Base-by-base conservation (phyloP, 2,888 invertebrate species). In the Coelogynopora nodosa region DNA sequence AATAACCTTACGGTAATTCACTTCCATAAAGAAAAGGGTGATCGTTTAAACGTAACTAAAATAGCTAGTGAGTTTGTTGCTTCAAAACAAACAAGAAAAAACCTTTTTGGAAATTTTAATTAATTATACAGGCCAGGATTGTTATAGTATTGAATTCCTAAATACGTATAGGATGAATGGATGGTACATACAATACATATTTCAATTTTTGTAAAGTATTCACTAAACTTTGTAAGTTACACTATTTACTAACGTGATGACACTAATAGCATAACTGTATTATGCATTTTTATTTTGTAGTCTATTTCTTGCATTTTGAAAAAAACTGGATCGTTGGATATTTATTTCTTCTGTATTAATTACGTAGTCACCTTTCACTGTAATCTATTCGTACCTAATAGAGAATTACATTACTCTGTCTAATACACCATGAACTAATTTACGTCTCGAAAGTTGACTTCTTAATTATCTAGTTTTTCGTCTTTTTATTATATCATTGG, bases 81-180 rank as follows among this genome's bases (percentile, higher is more conserved):
- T 74, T 74, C 74, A 74, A 74, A 74, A 74, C 74, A 74, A 74
- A 74, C 74, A 74, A 74, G 23, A 74, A 74, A 74, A 74, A 74
- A n/a, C 5, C 49, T 10, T 74, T 74, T 74, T 74, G 74, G 74
- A 74, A 74, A 74, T 74, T 74, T 74, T 74, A 74, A 74, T 74
- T 74, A 74, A 74, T 74, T 74, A 74, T 74, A 74, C 74, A 49
- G 49, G 49, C 18, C 18, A 49, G 49, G 49, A 49, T 18, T 49
- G 49, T 49, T 49, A 49, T 49, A 49, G 5, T 49, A 49, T 49
- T 49, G 49, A 49, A 49, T 49, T 49, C 49, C 49, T 49, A 49
- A n/a, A n/a, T 49, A 49, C 49, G 18, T 49, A 49, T 49, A 49
- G 49, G 49, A 49, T 49, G 74, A 74, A 74, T 74, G 23, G 74